Evolutionary conservation across 1,140 invertebrate species (phyloP), one percentile per base, ranked within the genome.

Genomic region (Muscidifurax raptorellus): DNA sequence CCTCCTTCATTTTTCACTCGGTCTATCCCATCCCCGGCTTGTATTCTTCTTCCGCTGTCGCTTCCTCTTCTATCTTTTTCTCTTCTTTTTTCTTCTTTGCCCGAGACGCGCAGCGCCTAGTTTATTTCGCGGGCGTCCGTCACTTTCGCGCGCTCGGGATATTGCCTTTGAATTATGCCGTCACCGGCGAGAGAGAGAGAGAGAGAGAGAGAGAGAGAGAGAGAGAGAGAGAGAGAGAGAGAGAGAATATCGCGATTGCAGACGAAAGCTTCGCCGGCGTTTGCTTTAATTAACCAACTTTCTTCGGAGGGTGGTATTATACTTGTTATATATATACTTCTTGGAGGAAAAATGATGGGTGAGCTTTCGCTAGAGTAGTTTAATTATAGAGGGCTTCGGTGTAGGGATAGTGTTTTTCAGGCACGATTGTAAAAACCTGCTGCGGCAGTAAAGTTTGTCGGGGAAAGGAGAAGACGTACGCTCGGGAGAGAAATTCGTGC

Each of bases 131-230:
- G 66, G 66, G 25, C 25, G 66, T 28, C 25, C 28, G 66, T 69
- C 25, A 69, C 28, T 69, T 69, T 69, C 66, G 27, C 25, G n/a
- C 59, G 25, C 28, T 12, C 66, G 66, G 27, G 10, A 69, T 28
- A 69, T 69, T 69, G 66, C 28, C 28, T 69, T 69, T 69, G 66
- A 69, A 69, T 69, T 69, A 69, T 30, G 66, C 66, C 25, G 66
- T 25, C 15, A 18, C n/a, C 76, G 76, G 40, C n/a, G n/a, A n/a
- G n/a, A n/a, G n/a, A n/a, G n/a, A n/a, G n/a, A n/a, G n/a, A n/a
- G 40, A 13, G 32, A 72, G 10, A 66, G 25, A 74, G 27, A 52
- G 7, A 64, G 74, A 82, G n/a, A 82, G 27, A 40, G 27, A 64
- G 0, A 36, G n/a, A 59, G 52, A 64, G n/a, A 74, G 27, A 52